Evolutionary conservation across 2,888 invertebrate species (phyloP), one percentile per base, ranked within the genome.

Genomic region (Callyntrura sp.): DNA sequence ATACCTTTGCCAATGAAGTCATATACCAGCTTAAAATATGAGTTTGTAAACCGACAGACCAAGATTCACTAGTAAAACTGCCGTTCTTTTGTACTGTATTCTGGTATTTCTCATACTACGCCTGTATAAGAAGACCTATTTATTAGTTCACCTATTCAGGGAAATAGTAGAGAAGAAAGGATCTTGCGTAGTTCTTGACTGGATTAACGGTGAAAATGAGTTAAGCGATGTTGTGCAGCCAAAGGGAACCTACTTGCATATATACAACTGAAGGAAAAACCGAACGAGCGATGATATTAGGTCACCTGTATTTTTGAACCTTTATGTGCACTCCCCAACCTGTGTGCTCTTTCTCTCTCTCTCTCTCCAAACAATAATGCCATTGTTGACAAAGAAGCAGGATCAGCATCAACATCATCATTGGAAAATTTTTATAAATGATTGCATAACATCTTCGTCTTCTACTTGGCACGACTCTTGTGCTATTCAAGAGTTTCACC

Each of bases 151-250:
- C 57, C 14, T n/a, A 9, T 73, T 6, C 57, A 57, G 28, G 28
- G 14, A 28, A 65, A n/a, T n/a, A n/a, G n/a, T n/a, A n/a, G n/a
- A n/a, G n/a, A 28, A 12, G 14, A 35, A 35, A 35, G 28, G 12
- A 43, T 45, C 45, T 70, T 11, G 14, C 20, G 5, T 8, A 6
- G 23, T 35, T 25, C 35, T 20, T 60, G 87, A 43, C 70, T 87
- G 87, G 60, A 87, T 87, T 82, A 87, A 87, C 87, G 81, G 87
- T 87, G 82, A 81, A 82, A 35, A 73, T 23, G 25, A 79, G 11
- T 65, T 79, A 55, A 86, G 82, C 73, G 81, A 73, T 73, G n/a
- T 25, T 65, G 45, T 35, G 48, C 81, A 60, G 73, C 87, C 43
- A 57, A 4, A 43, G 48, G 85, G 85, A 70, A 60, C 20, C 85